These are phyloP conservation scores for Myrmecophaga tridactyla DNA, from an alignment of 2,113 vertebrate genomes.

Conservation along the genomic window DNA sequence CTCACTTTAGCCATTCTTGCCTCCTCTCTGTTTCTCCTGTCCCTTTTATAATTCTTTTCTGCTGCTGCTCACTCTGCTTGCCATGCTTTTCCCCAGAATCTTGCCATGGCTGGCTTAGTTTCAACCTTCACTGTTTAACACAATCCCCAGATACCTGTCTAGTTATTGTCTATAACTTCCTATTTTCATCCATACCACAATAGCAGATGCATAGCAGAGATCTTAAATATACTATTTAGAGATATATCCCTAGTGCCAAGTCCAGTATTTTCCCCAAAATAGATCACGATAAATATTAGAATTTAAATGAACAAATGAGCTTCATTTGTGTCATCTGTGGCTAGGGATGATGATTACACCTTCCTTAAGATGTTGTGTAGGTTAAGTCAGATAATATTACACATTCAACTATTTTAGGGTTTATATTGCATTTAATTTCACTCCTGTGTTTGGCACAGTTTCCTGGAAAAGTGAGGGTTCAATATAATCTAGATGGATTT, in stretches of 20 bases:
- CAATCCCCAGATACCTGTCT: not conserved
- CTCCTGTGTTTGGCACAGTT: not conserved
- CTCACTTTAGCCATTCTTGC: accelerated
- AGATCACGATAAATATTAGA: not conserved
- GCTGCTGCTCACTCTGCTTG: not conserved
- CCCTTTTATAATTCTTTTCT: not conserved
- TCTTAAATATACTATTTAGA: not conserved
- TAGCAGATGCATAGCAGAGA: not conserved
- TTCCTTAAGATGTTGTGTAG: not conserved
- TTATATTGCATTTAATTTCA: not conserved
- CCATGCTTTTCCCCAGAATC: not conserved
- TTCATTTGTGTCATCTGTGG: not conserved
- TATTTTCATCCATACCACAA: not conserved
- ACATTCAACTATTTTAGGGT: not conserved
- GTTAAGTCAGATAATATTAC: not conserved
- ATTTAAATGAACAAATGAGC: not conserved
- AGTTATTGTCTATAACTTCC: not conserved
- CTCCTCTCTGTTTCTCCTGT: no score
- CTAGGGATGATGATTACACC: accelerated
- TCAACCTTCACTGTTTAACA: not conserved
- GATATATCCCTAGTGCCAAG: not conserved
- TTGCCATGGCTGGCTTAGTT: not conserved
- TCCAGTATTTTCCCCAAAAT: no score
- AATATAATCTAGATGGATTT: not conserved
- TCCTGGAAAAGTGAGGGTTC: not conserved